Percentiles rank a stretch among this genome's conserved stretches.
These are phyloP conservation scores for Elegia similella DNA, from an alignment of 2,888 invertebrate species.

Conservation along the genomic window DNA sequence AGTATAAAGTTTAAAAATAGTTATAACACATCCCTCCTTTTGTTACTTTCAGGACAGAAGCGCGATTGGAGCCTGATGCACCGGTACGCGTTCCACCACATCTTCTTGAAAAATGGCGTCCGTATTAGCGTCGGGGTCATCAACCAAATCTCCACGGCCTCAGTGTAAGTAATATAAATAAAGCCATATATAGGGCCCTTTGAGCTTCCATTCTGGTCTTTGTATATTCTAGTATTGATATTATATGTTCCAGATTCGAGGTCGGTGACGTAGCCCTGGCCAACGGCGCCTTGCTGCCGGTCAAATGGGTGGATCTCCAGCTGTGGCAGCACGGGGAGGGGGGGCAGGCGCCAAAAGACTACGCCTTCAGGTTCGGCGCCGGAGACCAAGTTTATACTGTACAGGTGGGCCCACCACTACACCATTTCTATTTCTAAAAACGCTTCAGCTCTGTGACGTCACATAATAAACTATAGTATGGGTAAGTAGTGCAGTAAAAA, in stretches of 20 bases:
- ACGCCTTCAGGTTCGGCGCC: constrained; percentile 84
- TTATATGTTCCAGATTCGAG: constrained; percentile 74
- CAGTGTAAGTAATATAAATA: constrained; percentile 70
- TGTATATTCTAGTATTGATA: neutral
- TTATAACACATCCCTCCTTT: too few relatives aligned
- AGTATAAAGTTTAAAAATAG: neutral
- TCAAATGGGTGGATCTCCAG: constrained; percentile 83
- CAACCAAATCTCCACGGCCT: constrained; percentile 86
- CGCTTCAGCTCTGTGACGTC: too few relatives aligned
- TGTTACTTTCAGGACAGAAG: constrained; percentile 74
- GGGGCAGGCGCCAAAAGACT: constrained; percentile 83
- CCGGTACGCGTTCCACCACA: constrained; percentile 89
- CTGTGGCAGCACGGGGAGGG: constrained; percentile 86
- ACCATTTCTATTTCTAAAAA: too few relatives aligned
- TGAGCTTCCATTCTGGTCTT: too few relatives aligned
- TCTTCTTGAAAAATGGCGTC: constrained; percentile 86
- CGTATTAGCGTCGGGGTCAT: constrained; percentile 87
- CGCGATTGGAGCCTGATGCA: constrained; percentile 89
- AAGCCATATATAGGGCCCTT: too few relatives aligned
- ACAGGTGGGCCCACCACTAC: constrained; percentile 63
- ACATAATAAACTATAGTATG: too few relatives aligned
- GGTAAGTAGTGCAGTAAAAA: too few relatives aligned
- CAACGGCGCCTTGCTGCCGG: constrained; percentile 74
- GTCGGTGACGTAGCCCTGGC: constrained; percentile 83
- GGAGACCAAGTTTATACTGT: constrained; percentile 79